A percentile compares a stretch with the other conserved stretches of the same genome.
These are phyloP conservation scores for Serinus canaria DNA, from an alignment of 2,113 vertebrate genomes.

Conservation along the genomic window DNA sequence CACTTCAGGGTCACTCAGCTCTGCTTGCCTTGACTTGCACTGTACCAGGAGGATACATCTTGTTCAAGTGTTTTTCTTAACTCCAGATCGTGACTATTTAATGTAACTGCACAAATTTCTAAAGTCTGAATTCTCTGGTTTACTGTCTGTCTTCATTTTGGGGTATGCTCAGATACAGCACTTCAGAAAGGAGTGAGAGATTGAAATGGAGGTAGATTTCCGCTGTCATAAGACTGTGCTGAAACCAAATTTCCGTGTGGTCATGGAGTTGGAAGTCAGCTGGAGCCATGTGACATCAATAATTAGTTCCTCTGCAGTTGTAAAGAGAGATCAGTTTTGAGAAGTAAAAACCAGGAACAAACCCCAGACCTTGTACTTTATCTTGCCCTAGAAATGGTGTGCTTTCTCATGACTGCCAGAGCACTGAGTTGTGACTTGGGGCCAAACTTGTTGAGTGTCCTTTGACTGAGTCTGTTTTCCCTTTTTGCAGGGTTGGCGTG, in stretches of 20 bases:
- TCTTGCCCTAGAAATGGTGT: not conserved
- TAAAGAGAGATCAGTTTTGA: not conserved
- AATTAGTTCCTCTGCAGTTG: not conserved
- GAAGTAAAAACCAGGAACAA: not conserved
- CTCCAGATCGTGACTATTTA: not conserved
- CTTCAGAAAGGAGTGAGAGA: not conserved
- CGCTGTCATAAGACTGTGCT: not conserved
- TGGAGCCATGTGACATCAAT: not conserved
- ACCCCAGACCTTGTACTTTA: not conserved
- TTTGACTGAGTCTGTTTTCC: slow-evolving; percentile 23
- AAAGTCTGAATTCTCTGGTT: not conserved
- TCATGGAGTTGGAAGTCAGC: not conserved
- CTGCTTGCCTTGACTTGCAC: not conserved
- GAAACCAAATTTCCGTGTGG: not conserved
- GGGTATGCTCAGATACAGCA: not conserved
- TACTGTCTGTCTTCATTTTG: not conserved
- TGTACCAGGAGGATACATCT: not conserved
- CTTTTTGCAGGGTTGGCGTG: slow-evolving; percentile 87
- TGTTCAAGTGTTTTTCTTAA: not conserved
- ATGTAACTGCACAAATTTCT: not conserved
- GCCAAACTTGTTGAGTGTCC: not conserved
- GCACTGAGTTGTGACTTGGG: not conserved
- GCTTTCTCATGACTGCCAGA: not conserved
- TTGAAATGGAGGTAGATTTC: not conserved
- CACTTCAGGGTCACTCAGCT: not conserved